These are phyloP conservation scores for Campylorhamphus procurvoides DNA, from an alignment of 2,113 vertebrate genomes.

Conservation along the genomic window DNA sequence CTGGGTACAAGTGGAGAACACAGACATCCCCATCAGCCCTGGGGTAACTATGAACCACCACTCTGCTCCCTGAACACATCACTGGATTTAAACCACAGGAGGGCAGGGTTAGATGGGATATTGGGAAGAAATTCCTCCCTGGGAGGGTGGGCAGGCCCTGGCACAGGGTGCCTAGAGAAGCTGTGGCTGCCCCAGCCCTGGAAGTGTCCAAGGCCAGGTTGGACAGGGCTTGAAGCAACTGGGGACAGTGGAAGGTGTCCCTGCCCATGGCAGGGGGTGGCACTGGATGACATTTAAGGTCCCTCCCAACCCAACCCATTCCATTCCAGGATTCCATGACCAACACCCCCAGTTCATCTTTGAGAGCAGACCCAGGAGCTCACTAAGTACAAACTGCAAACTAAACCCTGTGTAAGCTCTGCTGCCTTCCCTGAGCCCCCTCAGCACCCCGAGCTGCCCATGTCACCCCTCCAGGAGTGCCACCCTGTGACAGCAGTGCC, in stretches of 20 bases:
- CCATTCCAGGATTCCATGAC: neutral
- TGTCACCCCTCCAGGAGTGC: neutral
- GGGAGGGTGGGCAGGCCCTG: neutral
- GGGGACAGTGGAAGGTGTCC: neutral
- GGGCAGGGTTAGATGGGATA: neutral
- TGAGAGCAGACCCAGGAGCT: neutral
- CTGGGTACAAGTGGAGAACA: neutral
- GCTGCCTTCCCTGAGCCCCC: neutral
- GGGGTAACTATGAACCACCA: neutral
- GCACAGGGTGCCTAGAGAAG: neutral
- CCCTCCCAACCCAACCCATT: neutral
- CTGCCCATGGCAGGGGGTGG: neutral
- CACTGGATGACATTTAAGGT: neutral
- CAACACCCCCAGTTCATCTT: neutral
- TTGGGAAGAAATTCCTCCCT: neutral
- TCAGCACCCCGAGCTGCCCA: neutral
- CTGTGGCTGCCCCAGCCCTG: neutral
- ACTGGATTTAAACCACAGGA: neutral
- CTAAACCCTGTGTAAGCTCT: neutral
- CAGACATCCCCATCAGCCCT: rapidly evolving
- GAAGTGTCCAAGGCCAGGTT: rapidly evolving
- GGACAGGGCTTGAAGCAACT: rapidly evolving
- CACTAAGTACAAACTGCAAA: rapidly evolving
- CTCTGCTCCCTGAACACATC: neutral
- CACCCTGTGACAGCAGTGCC: neutral